phyloP scores from a whole-genome alignment of 2,797 vertebrate species.

The Pyrocephalus nanus region DNA sequence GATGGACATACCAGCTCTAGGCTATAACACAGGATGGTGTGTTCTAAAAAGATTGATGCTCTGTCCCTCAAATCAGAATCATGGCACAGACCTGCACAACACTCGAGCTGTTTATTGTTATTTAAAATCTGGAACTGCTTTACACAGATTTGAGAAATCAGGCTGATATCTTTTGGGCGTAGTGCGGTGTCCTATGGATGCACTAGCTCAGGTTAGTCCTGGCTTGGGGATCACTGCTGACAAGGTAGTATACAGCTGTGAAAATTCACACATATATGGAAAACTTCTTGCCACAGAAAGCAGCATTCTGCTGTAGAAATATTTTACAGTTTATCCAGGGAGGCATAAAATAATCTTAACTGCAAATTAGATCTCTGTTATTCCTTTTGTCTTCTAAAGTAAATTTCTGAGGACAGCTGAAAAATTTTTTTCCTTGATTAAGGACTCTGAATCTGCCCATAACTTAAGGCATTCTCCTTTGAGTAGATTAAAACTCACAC shows the following conservation, averaged over 20 bases:
- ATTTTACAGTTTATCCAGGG: neutral
- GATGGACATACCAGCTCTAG: neutral
- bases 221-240: neutral
- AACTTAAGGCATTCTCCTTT: neutral
- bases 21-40: accelerated
- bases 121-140: neutral
- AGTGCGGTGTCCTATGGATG: neutral
- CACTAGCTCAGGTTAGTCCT: neutral
- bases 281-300: neutral
- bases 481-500: neutral
- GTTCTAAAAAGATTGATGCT: neutral
- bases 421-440: neutral
- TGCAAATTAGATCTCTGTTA: neutral
- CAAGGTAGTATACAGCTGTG: neutral
- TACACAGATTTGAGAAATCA: neutral
- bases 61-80: neutral
- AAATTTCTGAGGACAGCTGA: neutral
- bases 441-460: neutral
- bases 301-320: neutral
- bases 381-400: neutral
- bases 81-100: neutral
- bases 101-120: neutral
- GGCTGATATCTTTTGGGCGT: neutral
- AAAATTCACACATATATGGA: neutral
- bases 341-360: neutral